phyloP scores from a whole-genome alignment of 2,888 invertebrate species.

The Nomada fucata region DNA sequence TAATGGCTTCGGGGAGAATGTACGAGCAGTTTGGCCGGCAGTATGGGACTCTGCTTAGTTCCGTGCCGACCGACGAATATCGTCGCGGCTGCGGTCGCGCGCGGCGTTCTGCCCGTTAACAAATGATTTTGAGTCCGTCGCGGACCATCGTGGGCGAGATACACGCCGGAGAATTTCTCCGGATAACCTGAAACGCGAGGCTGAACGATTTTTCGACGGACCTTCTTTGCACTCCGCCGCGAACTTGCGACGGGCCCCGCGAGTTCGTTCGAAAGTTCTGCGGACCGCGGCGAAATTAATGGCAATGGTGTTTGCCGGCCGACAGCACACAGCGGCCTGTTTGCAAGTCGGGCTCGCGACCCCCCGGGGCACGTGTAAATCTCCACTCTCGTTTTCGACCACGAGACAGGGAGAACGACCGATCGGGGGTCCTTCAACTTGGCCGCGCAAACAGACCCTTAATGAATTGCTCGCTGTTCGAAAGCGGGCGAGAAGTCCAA shows the following conservation, averaged over 20 bases:
- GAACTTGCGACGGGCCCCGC: too few relatives aligned
- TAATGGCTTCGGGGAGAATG: conserved; percentile 45
- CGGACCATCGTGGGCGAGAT: too few relatives aligned
- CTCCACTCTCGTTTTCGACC: conserved; percentile 56
- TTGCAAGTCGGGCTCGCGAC: conserved; percentile 36
- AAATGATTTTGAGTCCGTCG: too few relatives aligned
- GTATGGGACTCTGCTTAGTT: conserved; percentile 29
- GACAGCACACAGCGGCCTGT: conserved; percentile 42
- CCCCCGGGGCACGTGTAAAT: conserved; percentile 50
- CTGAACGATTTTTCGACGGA: too few relatives aligned
- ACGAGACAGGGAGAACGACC: conserved; percentile 32
- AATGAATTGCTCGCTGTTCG: conserved; percentile 74
- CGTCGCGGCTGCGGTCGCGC: neutral
- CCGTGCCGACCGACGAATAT: neutral
- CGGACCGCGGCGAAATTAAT: conserved; percentile 57
- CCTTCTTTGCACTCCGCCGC: too few relatives aligned
- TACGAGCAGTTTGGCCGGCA: neutral
- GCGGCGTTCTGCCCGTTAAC: neutral
- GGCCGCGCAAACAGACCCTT: conserved; percentile 69
- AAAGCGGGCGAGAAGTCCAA: conserved; percentile 40
- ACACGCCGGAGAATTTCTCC: too few relatives aligned
- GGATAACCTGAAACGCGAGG: too few relatives aligned
- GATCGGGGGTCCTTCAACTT: conserved; percentile 59
- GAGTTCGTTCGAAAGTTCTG: neutral
- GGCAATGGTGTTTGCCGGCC: conserved; percentile 64